Percentiles rank a stretch among this genome's conserved stretches.
These are phyloP conservation scores for Triops longicaudatus DNA, from an alignment of 1,140 invertebrate genomes.

Conservation along the genomic window DNA sequence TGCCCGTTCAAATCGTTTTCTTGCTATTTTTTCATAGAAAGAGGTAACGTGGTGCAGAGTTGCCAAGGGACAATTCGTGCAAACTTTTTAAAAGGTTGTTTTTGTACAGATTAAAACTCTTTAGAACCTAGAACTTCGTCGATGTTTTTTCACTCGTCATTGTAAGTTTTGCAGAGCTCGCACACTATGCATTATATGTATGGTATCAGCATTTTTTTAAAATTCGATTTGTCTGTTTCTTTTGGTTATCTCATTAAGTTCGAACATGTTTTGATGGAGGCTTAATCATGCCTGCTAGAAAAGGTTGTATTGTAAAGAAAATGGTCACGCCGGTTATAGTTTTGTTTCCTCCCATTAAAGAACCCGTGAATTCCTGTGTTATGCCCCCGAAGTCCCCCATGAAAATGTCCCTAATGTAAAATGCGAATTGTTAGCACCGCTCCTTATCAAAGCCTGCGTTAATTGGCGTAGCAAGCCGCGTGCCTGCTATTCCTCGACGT, in stretches of 20 bases:
- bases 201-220: background rate
- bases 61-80: background rate
- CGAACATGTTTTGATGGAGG: background rate
- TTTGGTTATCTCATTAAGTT: background rate
- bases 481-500: slow-evolving; percentile 5
- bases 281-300: background rate
- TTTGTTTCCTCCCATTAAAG: background rate
- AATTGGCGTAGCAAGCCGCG: background rate
- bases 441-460: slow-evolving; percentile 9
- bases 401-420: background rate
- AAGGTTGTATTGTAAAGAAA: background rate
- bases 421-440: background rate
- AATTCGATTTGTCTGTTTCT: background rate
- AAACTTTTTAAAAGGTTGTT: slow-evolving; percentile 2
- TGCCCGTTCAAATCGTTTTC: background rate
- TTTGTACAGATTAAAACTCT: slow-evolving; percentile 12
- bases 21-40: background rate
- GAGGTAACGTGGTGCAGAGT: background rate
- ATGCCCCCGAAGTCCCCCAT: background rate
- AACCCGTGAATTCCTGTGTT: background rate
- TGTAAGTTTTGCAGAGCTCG: background rate
- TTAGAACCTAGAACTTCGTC: slow-evolving; percentile 7
- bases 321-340: background rate
- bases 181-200: slow-evolving; percentile 7
- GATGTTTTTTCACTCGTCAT: slow-evolving; percentile 3